Percentiles rank a stretch among this genome's conserved stretches.
Evolutionary conservation across 2,797 vertebrate genomes (phyloP).

Genomic region (Pantherophis alleghaniensis): DNA sequence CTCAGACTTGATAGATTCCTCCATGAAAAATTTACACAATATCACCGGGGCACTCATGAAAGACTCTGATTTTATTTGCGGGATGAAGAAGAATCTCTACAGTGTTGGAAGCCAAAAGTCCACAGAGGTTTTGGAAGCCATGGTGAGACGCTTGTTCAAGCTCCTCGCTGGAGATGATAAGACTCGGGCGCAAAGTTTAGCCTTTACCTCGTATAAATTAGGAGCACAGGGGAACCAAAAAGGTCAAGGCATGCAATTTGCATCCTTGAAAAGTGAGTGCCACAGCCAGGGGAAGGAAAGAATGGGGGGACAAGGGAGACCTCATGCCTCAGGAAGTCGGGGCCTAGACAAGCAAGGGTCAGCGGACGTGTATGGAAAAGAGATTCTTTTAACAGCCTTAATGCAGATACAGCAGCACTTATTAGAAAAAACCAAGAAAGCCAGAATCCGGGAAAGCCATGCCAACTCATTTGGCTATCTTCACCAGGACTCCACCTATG

Average conservation of each 20-base stretch:
- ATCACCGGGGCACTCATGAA: constrained; percentile 63
- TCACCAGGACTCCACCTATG: constrained; percentile 45
- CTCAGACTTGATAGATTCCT: constrained; percentile 63
- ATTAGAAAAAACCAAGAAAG: constrained; percentile 52
- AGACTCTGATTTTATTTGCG: constrained; percentile 58
- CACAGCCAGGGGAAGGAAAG: constrained; percentile 47
- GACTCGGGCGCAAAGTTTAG: constrained; percentile 43
- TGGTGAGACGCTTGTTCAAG: constrained; percentile 58
- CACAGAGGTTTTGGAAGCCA: constrained; percentile 60
- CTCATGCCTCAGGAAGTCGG: constrained; percentile 47
- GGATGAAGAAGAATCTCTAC: constrained; percentile 62
- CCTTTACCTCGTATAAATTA: constrained; percentile 54
- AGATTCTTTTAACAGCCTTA: constrained; percentile 61
- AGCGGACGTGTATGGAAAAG: constrained; percentile 56
- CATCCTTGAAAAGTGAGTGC: constrained; percentile 58
- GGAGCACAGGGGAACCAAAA: constrained; percentile 35
- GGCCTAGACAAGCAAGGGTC: neutral
- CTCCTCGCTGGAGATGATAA: constrained; percentile 53
- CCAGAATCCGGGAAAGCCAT: constrained; percentile 38
- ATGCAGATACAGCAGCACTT: constrained; percentile 64
- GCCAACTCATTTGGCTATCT: constrained; percentile 34
- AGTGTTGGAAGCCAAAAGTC: constrained; percentile 59
- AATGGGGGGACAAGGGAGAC: constrained; percentile 27
- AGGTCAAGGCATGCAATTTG: constrained; percentile 59
- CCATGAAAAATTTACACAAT: constrained; percentile 63